Percentiles rank a stretch among this genome's conserved stretches.
phyloP scores from a whole-genome alignment of 2,797 vertebrate genomes.

The Emydoidea blandingii region DNA sequence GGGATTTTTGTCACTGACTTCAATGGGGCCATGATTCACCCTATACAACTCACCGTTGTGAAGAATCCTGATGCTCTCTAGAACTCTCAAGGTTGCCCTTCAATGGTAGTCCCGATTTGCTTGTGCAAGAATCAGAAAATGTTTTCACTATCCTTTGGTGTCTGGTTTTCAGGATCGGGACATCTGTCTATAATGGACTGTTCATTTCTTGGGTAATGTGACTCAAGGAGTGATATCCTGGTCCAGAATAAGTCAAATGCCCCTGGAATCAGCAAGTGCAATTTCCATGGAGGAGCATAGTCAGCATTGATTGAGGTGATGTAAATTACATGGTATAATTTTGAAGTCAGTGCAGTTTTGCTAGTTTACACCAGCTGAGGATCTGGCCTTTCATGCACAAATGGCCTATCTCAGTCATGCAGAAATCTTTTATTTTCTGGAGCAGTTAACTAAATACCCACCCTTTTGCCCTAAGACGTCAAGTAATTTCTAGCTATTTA shows the following conservation, averaged over 20 bases:
- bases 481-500: neutral
- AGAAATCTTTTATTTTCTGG: neutral
- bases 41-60: neutral
- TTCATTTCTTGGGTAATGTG: neutral
- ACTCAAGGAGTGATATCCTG: neutral
- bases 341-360: neutral
- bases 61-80: neutral
- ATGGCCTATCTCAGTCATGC: neutral
- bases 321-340: neutral
- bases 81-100: neutral
- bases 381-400: neutral
- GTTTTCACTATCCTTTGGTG: neutral
- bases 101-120: neutral
- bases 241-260: neutral
- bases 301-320: neutral
- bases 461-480: neutral
- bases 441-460: neutral
- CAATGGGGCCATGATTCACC: neutral
- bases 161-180: neutral
- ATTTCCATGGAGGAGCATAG: neutral
- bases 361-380: neutral
- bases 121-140: neutral
- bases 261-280: neutral
- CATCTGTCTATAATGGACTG: neutral
- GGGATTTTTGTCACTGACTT: neutral